A percentile compares a stretch with the other conserved stretches of the same genome.
These are phyloP conservation scores for Pagrus major DNA, from an alignment of 2,113 vertebrate genomes.

Conservation along the genomic window DNA sequence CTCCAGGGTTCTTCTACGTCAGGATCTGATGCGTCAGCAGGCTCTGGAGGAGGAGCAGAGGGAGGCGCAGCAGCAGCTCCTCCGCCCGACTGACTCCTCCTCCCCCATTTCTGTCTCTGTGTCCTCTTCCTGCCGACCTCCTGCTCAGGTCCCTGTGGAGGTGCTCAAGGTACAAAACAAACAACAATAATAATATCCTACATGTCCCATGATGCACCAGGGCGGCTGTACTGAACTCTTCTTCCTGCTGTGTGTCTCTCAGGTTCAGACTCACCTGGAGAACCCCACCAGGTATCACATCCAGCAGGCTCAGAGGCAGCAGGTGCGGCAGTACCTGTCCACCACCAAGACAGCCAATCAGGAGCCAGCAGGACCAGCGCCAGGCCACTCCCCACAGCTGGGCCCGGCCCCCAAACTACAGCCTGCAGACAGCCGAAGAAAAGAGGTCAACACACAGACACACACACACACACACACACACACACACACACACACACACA, in stretches of 20 bases:
- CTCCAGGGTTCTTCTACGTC: slow-evolving; percentile 86
- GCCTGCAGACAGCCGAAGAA: slow-evolving; percentile 77
- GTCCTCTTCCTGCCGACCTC: slow-evolving; percentile 68
- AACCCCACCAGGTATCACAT: slow-evolving; percentile 97
- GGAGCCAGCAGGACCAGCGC: slow-evolving; percentile 62
- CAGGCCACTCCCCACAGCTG: slow-evolving; percentile 58
- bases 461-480: neutral
- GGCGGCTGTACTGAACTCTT: neutral
- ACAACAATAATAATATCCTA: no score
- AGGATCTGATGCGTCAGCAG: slow-evolving; percentile 93
- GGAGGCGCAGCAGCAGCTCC: slow-evolving; percentile 81
- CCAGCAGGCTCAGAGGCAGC: slow-evolving; percentile 96
- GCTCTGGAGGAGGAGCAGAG: slow-evolving; percentile 89
- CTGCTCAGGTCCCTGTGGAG: slow-evolving; percentile 91
- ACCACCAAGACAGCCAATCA: slow-evolving; percentile 84
- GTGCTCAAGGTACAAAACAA: slow-evolving; percentile 90
- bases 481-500: no score
- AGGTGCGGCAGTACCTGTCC: slow-evolving; percentile 97
- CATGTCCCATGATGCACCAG: slow-evolving; percentile 26
- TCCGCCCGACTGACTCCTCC: slow-evolving; percentile 66
- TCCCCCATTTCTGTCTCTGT: slow-evolving; percentile 84
- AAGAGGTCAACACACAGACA: slow-evolving; percentile 70
- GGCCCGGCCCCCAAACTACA: slow-evolving; percentile 63
- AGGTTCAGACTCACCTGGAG: slow-evolving; percentile 97
- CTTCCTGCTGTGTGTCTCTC: neutral